These are phyloP conservation scores for Pyrrhosoma nymphula DNA, from an alignment of 2,888 invertebrate species.

Conservation along the genomic window DNA sequence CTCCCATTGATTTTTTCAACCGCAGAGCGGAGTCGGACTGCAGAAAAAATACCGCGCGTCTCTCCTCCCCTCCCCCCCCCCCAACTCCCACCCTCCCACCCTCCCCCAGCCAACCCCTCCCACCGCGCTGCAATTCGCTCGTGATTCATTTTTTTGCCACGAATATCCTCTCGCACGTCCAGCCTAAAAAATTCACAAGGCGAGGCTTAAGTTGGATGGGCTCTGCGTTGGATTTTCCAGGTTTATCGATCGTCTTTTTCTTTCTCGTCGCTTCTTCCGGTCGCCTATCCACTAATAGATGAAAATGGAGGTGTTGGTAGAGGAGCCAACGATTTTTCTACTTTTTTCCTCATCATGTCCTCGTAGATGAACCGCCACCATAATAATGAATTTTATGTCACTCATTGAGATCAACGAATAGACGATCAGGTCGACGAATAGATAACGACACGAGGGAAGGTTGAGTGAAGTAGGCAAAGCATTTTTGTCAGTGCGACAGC, in stretches of 20 bases:
- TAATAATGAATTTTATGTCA: neutral
- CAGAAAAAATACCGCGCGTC: neutral
- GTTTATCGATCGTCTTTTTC: neutral
- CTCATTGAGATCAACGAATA: neutral
- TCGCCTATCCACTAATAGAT: neutral
- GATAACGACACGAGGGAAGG: neutral
- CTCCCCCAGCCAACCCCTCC: neutral
- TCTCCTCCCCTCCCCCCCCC: neutral
- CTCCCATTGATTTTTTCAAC: conserved; percentile 21
- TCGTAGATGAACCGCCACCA: neutral
- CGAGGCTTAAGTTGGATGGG: neutral
- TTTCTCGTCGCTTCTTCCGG: neutral
- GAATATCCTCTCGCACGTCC: conserved; percentile 11
- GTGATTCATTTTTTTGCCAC: conserved; percentile 24
- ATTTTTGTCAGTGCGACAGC: too few species aligned
- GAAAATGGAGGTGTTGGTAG: neutral
- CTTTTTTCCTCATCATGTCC: neutral
- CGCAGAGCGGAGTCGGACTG: conserved; percentile 30
- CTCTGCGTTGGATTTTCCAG: neutral
- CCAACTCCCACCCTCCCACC: neutral
- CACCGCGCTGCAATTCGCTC: conserved; percentile 32
- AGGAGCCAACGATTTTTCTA: neutral
- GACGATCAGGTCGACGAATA: too few species aligned
- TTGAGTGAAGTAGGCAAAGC: neutral
- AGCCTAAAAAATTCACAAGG: conserved; percentile 27